phyloP scores from a whole-genome alignment of 92 coral and sea anemone genomes.

The Heliopora coerulea region DNA sequence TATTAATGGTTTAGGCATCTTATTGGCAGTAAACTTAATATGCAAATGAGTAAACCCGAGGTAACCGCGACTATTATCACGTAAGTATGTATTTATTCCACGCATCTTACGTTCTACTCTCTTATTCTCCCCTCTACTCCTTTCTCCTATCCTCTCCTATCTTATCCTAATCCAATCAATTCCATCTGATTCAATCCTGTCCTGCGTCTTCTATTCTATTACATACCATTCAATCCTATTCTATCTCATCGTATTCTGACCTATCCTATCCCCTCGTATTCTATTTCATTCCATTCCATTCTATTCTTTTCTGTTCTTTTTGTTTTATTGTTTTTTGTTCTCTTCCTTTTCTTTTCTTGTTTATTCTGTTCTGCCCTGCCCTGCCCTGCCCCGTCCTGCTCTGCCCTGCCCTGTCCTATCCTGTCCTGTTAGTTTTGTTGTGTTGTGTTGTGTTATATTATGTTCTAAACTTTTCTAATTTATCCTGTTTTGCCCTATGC shows the following conservation, averaged over 20 bases:
- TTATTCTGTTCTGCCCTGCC: not conserved
- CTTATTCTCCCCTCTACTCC: too few relatives aligned
- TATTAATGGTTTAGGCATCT: constrained; percentile 54
- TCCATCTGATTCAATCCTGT: too few relatives aligned
- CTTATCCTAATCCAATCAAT: too few relatives aligned
- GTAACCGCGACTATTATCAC: constrained; percentile 76
- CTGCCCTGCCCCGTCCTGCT: too few relatives aligned
- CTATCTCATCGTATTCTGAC: not conserved
- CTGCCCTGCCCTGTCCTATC: too few relatives aligned
- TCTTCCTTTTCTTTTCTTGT: not conserved
- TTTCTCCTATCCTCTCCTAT: too few relatives aligned
- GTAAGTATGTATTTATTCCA: constrained; percentile 78
- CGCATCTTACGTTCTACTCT: too few relatives aligned
- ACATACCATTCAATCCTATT: not conserved
- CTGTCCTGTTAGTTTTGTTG: too few relatives aligned
- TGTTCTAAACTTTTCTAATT: not conserved
- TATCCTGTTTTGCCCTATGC: not conserved
- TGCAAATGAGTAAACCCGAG: constrained; percentile 87
- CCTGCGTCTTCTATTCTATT: not conserved
- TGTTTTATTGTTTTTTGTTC: too few relatives aligned
- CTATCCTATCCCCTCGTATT: not conserved
- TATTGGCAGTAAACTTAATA: constrained; percentile 81
- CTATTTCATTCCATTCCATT: not conserved
- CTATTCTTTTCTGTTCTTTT: not conserved
- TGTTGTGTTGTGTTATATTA: too few relatives aligned